phyloP scores from a whole-genome alignment of 1,140 invertebrate species.

The Drosophila funebris region DNA sequence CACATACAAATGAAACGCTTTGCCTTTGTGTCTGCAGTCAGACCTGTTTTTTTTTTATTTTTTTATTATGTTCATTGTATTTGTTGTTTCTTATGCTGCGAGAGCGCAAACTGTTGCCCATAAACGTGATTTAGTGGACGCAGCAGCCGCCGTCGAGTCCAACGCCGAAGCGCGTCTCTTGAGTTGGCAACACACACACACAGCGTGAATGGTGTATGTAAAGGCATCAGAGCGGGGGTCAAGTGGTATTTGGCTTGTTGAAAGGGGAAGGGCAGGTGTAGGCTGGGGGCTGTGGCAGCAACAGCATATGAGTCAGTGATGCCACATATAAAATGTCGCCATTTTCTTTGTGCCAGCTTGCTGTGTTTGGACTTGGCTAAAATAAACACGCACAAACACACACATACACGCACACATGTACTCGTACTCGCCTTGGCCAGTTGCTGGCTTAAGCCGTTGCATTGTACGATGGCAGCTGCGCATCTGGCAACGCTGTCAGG shows the following conservation, averaged over 20 bases:
- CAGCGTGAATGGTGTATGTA: not conserved
- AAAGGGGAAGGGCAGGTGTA: not conserved
- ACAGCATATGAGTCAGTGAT: constrained; percentile 21
- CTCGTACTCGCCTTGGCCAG: too few species aligned
- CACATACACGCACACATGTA: too few species aligned
- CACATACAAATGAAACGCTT: not conserved
- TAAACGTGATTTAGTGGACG: constrained; percentile 56
- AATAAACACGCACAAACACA: not conserved
- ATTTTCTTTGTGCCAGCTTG: constrained; percentile 24
- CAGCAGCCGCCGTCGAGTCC: constrained; percentile 14
- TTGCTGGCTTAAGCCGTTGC: not conserved
- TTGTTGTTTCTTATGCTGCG: not conserved
- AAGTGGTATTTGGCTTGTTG: constrained; percentile 23
- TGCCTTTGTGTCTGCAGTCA: constrained; percentile 46
- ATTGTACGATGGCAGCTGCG: not conserved
- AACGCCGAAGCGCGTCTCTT: constrained; percentile 37
- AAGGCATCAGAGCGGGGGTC: constrained; percentile 24
- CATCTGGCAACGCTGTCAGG: constrained; percentile 31
- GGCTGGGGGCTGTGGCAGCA: not conserved
- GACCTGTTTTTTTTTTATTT: constrained; percentile 36
- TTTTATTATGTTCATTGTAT: constrained; percentile 9
- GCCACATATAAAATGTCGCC: constrained; percentile 20
- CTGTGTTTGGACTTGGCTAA: constrained; percentile 20
- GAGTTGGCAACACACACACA: constrained; percentile 29
- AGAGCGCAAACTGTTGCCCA: constrained; percentile 21